Evolutionary conservation across 1,140 invertebrate species (phyloP).

Genomic region (Vanessa atalanta): DNA sequence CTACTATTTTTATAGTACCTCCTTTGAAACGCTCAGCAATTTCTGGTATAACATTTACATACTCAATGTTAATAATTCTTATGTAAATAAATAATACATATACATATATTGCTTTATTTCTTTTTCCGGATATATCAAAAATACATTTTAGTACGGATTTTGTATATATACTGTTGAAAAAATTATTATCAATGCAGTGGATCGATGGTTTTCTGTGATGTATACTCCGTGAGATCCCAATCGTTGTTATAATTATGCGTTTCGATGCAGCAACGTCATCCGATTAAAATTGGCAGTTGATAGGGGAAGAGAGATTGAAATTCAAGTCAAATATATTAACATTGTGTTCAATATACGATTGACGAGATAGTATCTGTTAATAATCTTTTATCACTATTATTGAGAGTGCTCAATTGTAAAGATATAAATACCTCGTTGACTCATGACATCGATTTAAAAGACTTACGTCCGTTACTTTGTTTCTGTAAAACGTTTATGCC

Average conservation of each 20-base stretch:
- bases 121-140: no score
- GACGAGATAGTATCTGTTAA: conserved; percentile 48
- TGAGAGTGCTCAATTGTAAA: background rate
- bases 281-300: conserved; percentile 78
- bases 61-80: no score
- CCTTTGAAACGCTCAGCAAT: no score
- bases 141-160: background rate
- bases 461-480: no score
- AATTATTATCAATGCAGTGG: background rate
- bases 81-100: no score
- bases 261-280: conserved; percentile 70
- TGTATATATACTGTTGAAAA: background rate
- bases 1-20: no score
- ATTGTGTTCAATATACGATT: conserved; percentile 40
- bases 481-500: no score
- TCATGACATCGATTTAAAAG: background rate
- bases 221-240: conserved; percentile 68
- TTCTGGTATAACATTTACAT: no score
- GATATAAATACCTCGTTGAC: background rate
- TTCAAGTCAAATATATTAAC: conserved; percentile 32
- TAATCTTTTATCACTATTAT: conserved; percentile 11
- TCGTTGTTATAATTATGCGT: conserved; percentile 74
- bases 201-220: background rate
- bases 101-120: no score
- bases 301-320: conserved; percentile 55